Evolutionary conservation across 2,797 vertebrate genomes (phyloP), one percentile per base, ranked within the genome.

Genomic region (Xerus rutilus): DNA sequence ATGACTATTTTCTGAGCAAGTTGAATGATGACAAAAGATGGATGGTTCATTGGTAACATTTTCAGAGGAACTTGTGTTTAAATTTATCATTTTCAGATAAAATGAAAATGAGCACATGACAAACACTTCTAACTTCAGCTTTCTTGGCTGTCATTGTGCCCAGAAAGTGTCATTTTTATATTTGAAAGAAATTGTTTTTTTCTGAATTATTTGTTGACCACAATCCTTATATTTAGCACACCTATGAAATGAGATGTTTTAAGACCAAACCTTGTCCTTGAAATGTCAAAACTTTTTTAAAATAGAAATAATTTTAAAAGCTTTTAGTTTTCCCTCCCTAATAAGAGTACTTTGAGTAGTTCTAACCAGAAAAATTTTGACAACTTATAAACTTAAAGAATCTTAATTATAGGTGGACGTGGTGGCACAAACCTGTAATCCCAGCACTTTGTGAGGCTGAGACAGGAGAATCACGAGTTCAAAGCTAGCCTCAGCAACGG

Each of bases 21-120:
- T 23, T 84, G 54, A 94, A 73, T 86, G 62, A 88, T 94, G 86
- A 95, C 57, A 94, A 59, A 94, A 93, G 74, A 78, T 65, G 30
- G 62, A 69, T 89, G 43, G 67, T 79, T 97, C 54, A 67, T 93
- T 84, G 95, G 54, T 94, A 49, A 92, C 45, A 47, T 83, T 92
- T 96, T 93, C 67, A 62, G 59, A 91, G 93, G 67, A 90, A 14
- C 43, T 57, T 78, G 0, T 89, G 52, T 86, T 95, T 95, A 72
- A 81, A 91, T 95, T 84, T 96, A 91, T 83, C 28, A 65, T 93
- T 89, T 95, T 95, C 59, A 91, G 74, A 52, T 89, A 49, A 93
- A 93, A 74, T 97, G 62, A 97, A 86, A 89, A 89, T 69, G 90
- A 85, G 13, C 78, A 93, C 45, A 77, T 59, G 32, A 76, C 4